Evolutionary conservation across 2,888 invertebrate genomes (phyloP).

Genomic region (Eilema caniola): DNA sequence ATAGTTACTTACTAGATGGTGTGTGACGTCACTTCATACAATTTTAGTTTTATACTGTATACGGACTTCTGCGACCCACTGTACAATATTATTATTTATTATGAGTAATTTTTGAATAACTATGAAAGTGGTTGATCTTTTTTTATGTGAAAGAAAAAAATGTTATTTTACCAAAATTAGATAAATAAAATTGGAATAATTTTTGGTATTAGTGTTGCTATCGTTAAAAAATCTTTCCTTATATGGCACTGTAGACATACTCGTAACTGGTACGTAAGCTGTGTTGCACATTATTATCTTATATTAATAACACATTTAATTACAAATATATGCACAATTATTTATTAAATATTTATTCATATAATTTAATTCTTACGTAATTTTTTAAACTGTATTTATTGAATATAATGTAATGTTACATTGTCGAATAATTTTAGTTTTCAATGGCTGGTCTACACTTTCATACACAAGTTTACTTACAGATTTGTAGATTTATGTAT

Average conservation of each 20-base stretch:
- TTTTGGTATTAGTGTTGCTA: not conserved
- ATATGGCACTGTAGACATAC: constrained; percentile 1
- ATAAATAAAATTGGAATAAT: not conserved
- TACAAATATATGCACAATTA: constrained; percentile 37
- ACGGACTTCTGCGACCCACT: too few species aligned
- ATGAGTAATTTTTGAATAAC: too few species aligned
- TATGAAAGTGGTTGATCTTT: too few species aligned
- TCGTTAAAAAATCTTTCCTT: not conserved
- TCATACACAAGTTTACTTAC: not conserved
- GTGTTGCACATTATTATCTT: constrained; percentile 35
- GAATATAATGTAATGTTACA: not conserved
- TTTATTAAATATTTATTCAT: constrained; percentile 38
- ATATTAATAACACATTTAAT: constrained; percentile 28
- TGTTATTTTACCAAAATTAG: too few species aligned
- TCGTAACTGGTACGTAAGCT: constrained; percentile 1
- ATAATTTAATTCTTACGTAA: constrained; percentile 21
- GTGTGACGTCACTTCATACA: too few species aligned
- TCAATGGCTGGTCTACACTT: not conserved
- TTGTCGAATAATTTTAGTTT: not conserved
- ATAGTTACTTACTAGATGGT: too few species aligned
- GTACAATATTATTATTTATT: too few species aligned
- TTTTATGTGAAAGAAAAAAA: too few species aligned
- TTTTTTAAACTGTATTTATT: not conserved
- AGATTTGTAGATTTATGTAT: not conserved
- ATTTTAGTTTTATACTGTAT: too few species aligned